A percentile compares a stretch with the other conserved stretches of the same genome.
Evolutionary conservation across 2,888 invertebrate species (phyloP).

Genomic region (Limnephilus lunatus): DNA sequence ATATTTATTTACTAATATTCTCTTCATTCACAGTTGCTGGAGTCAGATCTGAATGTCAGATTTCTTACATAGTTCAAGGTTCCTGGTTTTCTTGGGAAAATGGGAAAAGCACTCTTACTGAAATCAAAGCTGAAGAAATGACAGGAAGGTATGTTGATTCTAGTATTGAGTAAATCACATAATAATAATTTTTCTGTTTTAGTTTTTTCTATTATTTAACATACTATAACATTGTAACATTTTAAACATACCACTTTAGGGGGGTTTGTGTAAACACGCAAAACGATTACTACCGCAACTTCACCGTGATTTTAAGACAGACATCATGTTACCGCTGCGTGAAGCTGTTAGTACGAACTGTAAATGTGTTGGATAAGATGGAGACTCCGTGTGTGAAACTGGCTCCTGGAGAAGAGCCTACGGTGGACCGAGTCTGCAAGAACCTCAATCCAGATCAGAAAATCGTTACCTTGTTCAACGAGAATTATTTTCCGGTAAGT

Average conservation of each 20-base stretch:
- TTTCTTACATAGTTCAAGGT: slow-evolving; percentile 88
- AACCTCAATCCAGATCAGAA: slow-evolving; percentile 88
- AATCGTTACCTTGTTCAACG: slow-evolving; percentile 90
- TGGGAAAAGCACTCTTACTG: slow-evolving; percentile 88
- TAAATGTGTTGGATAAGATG: slow-evolving; percentile 92
- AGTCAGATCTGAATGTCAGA: slow-evolving; percentile 78
- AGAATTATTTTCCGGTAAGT: slow-evolving; percentile 89
- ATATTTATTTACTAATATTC: background rate
- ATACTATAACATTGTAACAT: background rate
- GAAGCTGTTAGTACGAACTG: slow-evolving; percentile 88
- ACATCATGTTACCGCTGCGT: slow-evolving; percentile 89
- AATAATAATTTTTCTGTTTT: background rate
- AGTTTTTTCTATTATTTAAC: background rate
- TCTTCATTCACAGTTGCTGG: slow-evolving; percentile 52
- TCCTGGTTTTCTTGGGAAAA: slow-evolving; percentile 96
- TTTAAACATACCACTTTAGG: slow-evolving; percentile 69
- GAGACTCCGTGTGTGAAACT: slow-evolving; percentile 90
- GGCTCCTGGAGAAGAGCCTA: slow-evolving; percentile 80
- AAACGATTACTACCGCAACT: slow-evolving; percentile 87
- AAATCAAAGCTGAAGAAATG: slow-evolving; percentile 89
- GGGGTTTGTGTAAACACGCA: slow-evolving; percentile 85
- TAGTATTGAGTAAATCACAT: background rate
- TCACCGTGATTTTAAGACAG: slow-evolving; percentile 88
- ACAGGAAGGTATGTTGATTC: slow-evolving; percentile 75
- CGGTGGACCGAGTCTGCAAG: slow-evolving; percentile 86